Conservation (phyloP, 2,888 invertebrate species). For the Dolichomitus sp. region DNA sequence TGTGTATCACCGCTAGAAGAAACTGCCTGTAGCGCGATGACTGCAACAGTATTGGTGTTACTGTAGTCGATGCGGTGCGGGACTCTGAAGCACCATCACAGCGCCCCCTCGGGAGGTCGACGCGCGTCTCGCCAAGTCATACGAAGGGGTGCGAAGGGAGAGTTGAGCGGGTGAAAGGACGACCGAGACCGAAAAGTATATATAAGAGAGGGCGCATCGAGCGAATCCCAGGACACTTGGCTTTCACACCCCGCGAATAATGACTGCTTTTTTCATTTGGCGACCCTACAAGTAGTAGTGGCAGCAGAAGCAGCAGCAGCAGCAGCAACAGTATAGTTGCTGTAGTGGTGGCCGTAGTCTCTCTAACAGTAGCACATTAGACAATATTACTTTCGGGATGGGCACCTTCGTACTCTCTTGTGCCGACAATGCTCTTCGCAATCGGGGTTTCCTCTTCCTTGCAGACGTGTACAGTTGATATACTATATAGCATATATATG, state of each 20-base stretch:
- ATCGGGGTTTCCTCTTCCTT: slow-evolving; percentile 51
- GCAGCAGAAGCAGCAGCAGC: slow-evolving; percentile 25
- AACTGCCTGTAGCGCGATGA: not conserved
- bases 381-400: slow-evolving; percentile 79
- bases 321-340: slow-evolving; percentile 15
- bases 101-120: slow-evolving; percentile 50
- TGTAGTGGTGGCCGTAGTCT: slow-evolving; percentile 45
- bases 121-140: slow-evolving; percentile 38
- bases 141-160: slow-evolving; percentile 3
- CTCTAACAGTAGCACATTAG: slow-evolving; percentile 75
- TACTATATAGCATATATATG: slow-evolving; percentile 1
- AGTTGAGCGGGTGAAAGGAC: slow-evolving; percentile 46
- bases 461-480: slow-evolving; percentile 24
- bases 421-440: slow-evolving; percentile 57
- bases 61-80: not conserved
- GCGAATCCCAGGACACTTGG: slow-evolving; percentile 75
- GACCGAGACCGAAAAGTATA: slow-evolving; percentile 10
- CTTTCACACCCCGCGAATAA: slow-evolving; percentile 73
- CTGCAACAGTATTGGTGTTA: not conserved
- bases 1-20: not conserved
- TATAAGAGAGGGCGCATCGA: slow-evolving; percentile 27
- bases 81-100: not conserved
- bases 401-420: slow-evolving; percentile 44
- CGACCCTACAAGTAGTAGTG: slow-evolving; percentile 47
- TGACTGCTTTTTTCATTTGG: slow-evolving; percentile 73